Evolutionary conservation across 1,140 invertebrate genomes (phyloP), one percentile per base, ranked within the genome.

Genomic region (Magallana angulata): DNA sequence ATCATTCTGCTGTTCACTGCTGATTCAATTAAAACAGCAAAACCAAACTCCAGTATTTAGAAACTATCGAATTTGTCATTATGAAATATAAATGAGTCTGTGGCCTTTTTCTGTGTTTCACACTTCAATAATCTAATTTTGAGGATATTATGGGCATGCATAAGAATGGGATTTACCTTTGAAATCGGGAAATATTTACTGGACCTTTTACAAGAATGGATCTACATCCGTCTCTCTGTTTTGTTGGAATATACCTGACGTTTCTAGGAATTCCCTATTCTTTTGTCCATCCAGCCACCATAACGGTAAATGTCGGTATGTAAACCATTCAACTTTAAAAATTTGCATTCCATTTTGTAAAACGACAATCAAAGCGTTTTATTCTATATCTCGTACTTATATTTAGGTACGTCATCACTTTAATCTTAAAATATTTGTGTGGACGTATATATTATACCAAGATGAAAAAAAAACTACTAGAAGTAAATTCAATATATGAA

Each of bases 61-160:
- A 71, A 30, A 76, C 24, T 24, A 76, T 76, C 68, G 68, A 30
- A 30, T 76, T 76, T 76, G 18, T 30, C 68, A 76, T 76, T 76
- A 76, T 76, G 68, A 76, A 76, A 76, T 76, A 76, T 76, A 76
- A 76, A 76, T 76, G 68, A 76, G 24, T 12, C 9, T 24, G 24
- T 76, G 68, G 18, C 68, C 68, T 76, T 30, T 48, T 30, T 30
- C 68, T 30, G 68, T 76, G 68, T 76, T 30, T 76, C 68, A 76
- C 68, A 76, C 68, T 30, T 76, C 24, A 30, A 30, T 76, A 76
- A 76, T 76, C 68, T 76, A 76, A 76, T 76, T 76, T 76, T 76
- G 3, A 24, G 68, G 24, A 76, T 36, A 76, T 76, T 30, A 76
- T 76, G 68, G 68, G 68, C 68, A 76, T 76, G 68, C 68, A 24